Percentiles rank a stretch among this genome's conserved stretches.
phyloP scores from a whole-genome alignment of 2,113 vertebrate species.

The Osmerus mordax region DNA sequence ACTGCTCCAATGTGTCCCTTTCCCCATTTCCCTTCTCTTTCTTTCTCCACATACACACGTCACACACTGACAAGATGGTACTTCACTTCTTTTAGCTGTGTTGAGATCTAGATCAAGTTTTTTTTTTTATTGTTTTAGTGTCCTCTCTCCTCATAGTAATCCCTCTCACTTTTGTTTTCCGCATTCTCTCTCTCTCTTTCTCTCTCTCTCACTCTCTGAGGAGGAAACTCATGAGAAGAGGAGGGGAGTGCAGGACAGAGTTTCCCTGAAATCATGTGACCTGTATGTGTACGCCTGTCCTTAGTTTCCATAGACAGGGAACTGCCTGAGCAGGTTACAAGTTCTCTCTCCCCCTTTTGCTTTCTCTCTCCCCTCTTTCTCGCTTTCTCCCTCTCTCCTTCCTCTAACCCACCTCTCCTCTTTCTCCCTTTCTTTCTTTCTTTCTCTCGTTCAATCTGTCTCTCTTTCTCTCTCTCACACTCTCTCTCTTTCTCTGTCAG shows the following conservation, averaged over 20 bases:
- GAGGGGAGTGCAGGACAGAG: slow-evolving; percentile 53
- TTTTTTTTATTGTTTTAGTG: not conserved
- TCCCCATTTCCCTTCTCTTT: not conserved
- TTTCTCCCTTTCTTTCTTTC: too few species aligned
- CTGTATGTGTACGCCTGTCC: slow-evolving; percentile 17
- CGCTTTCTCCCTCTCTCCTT: slow-evolving; percentile 5
- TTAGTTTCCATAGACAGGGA: slow-evolving; percentile 14
- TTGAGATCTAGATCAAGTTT: not conserved
- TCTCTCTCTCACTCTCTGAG: slow-evolving; percentile 29
- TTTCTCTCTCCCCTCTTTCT: slow-evolving; percentile 23
- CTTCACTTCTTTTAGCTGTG: not conserved
- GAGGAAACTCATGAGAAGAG: slow-evolving; percentile 26
- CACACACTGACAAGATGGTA: not conserved
- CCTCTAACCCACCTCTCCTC: not conserved
- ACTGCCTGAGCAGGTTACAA: slow-evolving; percentile 57
- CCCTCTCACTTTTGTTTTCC: slow-evolving; percentile 26
- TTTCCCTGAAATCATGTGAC: slow-evolving; percentile 73
- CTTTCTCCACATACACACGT: not conserved
- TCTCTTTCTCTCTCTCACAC: too few species aligned
- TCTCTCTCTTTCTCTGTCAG: not conserved
- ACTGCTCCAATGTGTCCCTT: not conserved
- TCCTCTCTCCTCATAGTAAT: slow-evolving; percentile 8
- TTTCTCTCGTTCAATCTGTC: too few species aligned
- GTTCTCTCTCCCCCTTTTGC: slow-evolving; percentile 24
- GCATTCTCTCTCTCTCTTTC: slow-evolving; percentile 7